phyloP scores from a whole-genome alignment of 2,797 vertebrate species.

The Gallinago stenura region DNA sequence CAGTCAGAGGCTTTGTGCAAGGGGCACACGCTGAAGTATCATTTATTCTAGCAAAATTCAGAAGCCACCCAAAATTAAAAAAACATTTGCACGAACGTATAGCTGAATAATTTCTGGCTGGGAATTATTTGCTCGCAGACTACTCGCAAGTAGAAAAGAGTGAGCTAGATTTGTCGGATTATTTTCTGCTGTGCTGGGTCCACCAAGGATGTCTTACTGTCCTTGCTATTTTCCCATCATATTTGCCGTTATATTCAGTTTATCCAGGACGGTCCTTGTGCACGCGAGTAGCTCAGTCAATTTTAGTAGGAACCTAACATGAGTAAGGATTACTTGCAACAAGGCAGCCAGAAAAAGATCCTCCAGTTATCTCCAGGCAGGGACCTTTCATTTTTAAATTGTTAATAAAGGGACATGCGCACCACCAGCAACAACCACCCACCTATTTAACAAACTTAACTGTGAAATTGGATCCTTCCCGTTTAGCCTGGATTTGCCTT shows the following conservation, averaged over 20 bases:
- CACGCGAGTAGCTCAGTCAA: background rate
- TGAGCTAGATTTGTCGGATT: background rate
- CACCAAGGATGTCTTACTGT: background rate
- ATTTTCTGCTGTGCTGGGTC: background rate
- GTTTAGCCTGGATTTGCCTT: slow-evolving; percentile 55
- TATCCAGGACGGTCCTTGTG: background rate
- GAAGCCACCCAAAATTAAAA: background rate
- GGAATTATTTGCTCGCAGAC: background rate
- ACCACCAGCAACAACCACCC: slow-evolving; percentile 30
- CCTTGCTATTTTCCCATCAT: background rate
- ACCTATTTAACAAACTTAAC: slow-evolving; percentile 63
- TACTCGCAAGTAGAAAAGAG: background rate
- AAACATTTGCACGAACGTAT: fast-evolving
- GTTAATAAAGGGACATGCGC: slow-evolving; percentile 33
- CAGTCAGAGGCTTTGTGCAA: background rate
- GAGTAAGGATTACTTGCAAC: background rate
- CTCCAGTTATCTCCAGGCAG: slow-evolving; percentile 4
- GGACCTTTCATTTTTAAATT: slow-evolving; percentile 39
- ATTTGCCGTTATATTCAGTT: background rate
- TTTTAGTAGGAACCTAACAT: background rate
- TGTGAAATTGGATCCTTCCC: slow-evolving; percentile 71
- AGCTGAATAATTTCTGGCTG: background rate
- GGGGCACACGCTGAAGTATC: fast-evolving
- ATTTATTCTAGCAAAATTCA: background rate
- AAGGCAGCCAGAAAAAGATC: background rate